Percentiles rank a stretch among this genome's conserved stretches.
phyloP scores from a whole-genome alignment of 2,888 invertebrate species.

The Stegophylla sp. region DNA sequence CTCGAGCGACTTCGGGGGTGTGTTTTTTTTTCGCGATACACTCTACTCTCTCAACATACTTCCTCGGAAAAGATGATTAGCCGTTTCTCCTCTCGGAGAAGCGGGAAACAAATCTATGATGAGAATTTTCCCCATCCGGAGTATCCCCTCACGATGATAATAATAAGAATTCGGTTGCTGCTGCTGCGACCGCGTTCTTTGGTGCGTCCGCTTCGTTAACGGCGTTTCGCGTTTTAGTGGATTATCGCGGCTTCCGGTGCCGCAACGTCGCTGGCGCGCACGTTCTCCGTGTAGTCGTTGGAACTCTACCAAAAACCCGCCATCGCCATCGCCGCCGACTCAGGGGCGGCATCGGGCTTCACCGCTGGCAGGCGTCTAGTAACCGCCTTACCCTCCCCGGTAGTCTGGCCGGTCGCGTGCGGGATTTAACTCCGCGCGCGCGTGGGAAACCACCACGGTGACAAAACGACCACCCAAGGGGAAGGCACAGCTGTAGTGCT shows the following conservation, averaged over 20 bases:
- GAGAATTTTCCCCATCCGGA: no score
- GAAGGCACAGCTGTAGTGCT: no score
- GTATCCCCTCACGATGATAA: no score
- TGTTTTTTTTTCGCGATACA: no score
- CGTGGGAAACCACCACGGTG: not conserved
- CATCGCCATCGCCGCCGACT: not conserved
- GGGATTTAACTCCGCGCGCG: not conserved
- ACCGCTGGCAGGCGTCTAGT: not conserved
- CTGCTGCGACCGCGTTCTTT: no score
- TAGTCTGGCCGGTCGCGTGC: not conserved
- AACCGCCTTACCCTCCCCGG: not conserved
- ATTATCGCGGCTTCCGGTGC: slow-evolving; percentile 9
- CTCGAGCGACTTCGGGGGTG: no score
- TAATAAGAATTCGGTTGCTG: no score
- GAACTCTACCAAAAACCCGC: slow-evolving; percentile 22
- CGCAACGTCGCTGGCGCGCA: not conserved
- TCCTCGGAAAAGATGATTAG: no score
- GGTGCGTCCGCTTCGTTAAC: slow-evolving; percentile 32
- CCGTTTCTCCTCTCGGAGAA: no score
- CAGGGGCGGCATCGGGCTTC: not conserved
- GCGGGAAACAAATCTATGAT: no score
- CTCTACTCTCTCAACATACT: no score
- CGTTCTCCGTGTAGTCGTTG: slow-evolving; percentile 10
- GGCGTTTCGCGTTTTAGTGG: slow-evolving; percentile 37
- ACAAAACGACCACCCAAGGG: not conserved